Conservation (phyloP, 2,113 vertebrate genomes). For the Lepisosteus osseus region DNA sequence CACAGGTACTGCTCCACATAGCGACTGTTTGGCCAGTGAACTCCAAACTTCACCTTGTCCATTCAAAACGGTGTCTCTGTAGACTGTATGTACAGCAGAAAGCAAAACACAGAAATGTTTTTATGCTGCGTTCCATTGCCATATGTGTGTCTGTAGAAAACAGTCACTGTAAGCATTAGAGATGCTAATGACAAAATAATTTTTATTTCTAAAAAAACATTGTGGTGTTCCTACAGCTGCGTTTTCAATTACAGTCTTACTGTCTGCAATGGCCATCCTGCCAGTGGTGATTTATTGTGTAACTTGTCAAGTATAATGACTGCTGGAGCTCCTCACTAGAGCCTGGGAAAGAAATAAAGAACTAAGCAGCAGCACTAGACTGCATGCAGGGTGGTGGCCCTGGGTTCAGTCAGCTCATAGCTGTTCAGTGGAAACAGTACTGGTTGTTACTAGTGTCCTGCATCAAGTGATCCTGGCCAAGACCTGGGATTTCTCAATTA, state of each 20-base stretch:
- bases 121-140: too few relatives aligned
- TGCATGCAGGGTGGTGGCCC: neutral
- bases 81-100: too few relatives aligned
- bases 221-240: neutral
- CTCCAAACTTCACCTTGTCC: too few relatives aligned
- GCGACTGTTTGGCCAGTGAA: too few relatives aligned
- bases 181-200: too few relatives aligned
- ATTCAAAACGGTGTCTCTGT: too few relatives aligned
- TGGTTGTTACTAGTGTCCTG: neutral
- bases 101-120: too few relatives aligned
- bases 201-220: neutral
- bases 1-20: conserved; percentile 55
- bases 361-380: neutral
- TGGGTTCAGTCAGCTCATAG: neutral
- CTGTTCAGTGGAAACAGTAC: neutral
- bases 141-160: too few relatives aligned
- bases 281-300: neutral
- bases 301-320: conserved; percentile 10
- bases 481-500: neutral
- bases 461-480: neutral
- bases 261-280: neutral
- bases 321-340: neutral
- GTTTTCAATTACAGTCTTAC: conserved; percentile 1
- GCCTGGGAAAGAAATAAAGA: conserved; percentile 1
- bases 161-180: too few relatives aligned